Evolutionary conservation across 2,888 invertebrate genomes (phyloP).

Genomic region (Machimus rusticus): DNA sequence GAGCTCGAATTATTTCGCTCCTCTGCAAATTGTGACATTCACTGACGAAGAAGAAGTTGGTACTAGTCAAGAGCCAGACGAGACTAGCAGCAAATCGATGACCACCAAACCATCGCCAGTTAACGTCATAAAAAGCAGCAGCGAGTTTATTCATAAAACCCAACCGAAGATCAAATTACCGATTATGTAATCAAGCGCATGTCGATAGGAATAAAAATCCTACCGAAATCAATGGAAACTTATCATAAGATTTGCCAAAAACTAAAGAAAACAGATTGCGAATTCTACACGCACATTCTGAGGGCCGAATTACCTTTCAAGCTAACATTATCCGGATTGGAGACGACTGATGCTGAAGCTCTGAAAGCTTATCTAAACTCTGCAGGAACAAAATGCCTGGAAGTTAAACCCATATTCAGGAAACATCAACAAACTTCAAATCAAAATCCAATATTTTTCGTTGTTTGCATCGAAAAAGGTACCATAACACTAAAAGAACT

Average conservation of each 20-base stretch:
- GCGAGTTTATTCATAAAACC: background rate
- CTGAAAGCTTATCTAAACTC: background rate
- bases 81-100: background rate
- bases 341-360: background rate
- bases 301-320: background rate
- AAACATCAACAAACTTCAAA: background rate
- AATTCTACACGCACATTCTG: background rate
- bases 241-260: background rate
- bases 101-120: background rate
- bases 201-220: background rate
- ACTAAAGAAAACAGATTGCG: background rate
- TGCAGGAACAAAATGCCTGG: background rate
- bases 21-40: background rate
- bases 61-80: background rate
- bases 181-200: background rate
- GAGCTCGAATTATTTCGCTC: background rate
- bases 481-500: background rate
- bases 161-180: background rate
- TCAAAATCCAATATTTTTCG: background rate
- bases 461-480: background rate
- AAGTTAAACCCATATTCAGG: background rate
- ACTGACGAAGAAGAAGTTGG: background rate
- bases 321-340: background rate
- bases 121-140: background rate
- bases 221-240: background rate